Conservation (phyloP, 2,888 invertebrate species). For the Subacronicta megacephala region DNA sequence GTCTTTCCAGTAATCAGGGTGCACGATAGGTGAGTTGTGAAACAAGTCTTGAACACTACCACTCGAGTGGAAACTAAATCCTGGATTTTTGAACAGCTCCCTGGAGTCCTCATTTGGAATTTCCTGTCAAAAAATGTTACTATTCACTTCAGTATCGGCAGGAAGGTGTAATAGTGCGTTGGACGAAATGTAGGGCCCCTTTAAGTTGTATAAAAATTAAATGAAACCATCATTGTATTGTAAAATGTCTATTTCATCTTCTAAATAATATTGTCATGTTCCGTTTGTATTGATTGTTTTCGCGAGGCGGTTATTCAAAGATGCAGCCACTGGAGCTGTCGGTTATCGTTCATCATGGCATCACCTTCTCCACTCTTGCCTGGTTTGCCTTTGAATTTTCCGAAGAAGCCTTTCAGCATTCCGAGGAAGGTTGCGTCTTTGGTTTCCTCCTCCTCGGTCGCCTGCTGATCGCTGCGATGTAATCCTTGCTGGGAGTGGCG, state of each 20-base stretch:
- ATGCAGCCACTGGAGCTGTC: constrained; percentile 13
- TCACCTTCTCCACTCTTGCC: constrained; percentile 61
- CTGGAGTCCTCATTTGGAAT: constrained; percentile 63
- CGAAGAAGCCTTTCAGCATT: constrained; percentile 73
- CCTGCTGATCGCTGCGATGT: constrained; percentile 31
- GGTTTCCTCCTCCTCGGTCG: constrained; percentile 52
- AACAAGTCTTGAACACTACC: constrained; percentile 69
- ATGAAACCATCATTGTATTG: constrained; percentile 44
- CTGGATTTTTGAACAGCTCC: constrained; percentile 62
- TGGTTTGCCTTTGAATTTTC: constrained; percentile 62
- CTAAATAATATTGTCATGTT: constrained; percentile 26
- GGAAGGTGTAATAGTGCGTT: constrained; percentile 75
- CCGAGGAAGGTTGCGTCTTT: constrained; percentile 66
- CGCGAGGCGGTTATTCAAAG: constrained; percentile 6
- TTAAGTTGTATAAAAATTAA: constrained; percentile 19
- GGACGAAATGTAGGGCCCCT: constrained; percentile 70
- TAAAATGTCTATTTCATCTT: constrained; percentile 36
- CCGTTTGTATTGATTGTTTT: background rate
- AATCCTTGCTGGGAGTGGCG: constrained; percentile 27
- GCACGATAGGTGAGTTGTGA: constrained; percentile 73
- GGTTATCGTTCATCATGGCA: constrained; percentile 58
- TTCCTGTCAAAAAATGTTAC: constrained; percentile 81
- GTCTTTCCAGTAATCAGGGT: constrained; percentile 79
- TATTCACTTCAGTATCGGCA: constrained; percentile 56
- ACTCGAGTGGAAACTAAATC: constrained; percentile 44